A percentile compares a stretch with the other conserved stretches of the same genome.
These are phyloP conservation scores for human (Homo sapiens) DNA, from an alignment of 2,113 vertebrate genomes.

Conservation along the genomic window GRCh38 chr3:96063001-96063500, in stretches of 20 bases:
- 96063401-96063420: background rate
- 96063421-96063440: background rate
- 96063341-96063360: background rate
- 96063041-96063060: background rate
- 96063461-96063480: background rate
- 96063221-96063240: background rate
- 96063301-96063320: background rate
- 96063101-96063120: background rate
- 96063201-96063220: background rate
- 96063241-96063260: background rate
- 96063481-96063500: background rate
- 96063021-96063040: background rate
- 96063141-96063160: background rate
- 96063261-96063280: background rate
- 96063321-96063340: background rate
- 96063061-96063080: background rate
- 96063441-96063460: background rate
- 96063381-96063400: background rate
- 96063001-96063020: background rate
- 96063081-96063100: background rate
- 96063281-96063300: background rate
- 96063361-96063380: background rate
- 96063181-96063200: background rate
- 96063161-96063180: background rate
- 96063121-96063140: background rate